Evolutionary conservation across 2,113 vertebrate genomes (phyloP).

Genomic region (Prionailurus bengalensis): DNA sequence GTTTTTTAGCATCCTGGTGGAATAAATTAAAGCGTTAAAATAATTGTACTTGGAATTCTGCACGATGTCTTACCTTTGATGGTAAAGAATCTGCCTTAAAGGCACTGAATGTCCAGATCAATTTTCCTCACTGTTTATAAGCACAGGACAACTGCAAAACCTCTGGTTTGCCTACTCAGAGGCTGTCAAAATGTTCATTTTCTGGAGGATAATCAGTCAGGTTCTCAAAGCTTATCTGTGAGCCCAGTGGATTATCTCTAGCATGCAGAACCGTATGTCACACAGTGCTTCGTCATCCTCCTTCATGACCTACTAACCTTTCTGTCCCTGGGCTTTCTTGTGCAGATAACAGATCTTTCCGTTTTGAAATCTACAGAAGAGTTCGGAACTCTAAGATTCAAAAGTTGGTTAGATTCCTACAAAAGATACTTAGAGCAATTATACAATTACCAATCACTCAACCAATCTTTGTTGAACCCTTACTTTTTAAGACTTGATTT

Average conservation of each 20-base stretch:
- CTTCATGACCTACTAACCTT: background rate
- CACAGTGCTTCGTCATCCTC: background rate
- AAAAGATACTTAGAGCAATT: background rate
- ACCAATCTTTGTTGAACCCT: background rate
- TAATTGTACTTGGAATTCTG: background rate
- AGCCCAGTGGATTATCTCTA: background rate
- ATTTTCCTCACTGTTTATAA: constrained; percentile 1
- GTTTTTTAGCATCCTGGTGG: background rate
- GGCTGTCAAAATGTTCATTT: background rate
- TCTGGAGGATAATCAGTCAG: background rate
- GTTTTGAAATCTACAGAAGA: background rate
- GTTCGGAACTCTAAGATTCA: background rate
- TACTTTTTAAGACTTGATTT: background rate
- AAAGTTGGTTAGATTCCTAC: background rate
- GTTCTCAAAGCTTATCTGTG: background rate
- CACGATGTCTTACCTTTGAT: background rate
- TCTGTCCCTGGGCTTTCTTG: background rate
- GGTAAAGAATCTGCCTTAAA: background rate
- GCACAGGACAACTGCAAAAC: background rate
- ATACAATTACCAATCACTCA: background rate
- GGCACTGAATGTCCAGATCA: background rate
- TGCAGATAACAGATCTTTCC: background rate
- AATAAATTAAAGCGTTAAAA: background rate
- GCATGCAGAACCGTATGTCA: fast-evolving
- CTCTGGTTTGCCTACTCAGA: background rate